Evolutionary conservation across 1,140 invertebrate genomes (phyloP).

Genomic region (Hylaeus volcanicus): DNA sequence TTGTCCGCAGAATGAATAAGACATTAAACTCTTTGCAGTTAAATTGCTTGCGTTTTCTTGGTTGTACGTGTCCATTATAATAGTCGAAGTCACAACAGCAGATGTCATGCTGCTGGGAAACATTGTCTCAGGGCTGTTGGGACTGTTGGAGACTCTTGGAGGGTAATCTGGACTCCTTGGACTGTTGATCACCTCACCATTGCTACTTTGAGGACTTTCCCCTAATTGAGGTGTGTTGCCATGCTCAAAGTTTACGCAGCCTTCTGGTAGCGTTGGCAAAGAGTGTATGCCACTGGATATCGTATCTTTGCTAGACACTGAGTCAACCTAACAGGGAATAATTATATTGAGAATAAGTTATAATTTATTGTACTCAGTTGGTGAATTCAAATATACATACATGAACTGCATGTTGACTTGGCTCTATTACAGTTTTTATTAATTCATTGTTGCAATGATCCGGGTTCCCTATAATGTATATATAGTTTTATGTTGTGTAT

Average conservation of each 20-base stretch:
- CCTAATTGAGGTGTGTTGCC: slow-evolving; percentile 72
- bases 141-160: slow-evolving; percentile 68
- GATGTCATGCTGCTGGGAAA: slow-evolving; percentile 63
- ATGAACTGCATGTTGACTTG: slow-evolving; percentile 60
- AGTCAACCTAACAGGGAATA: slow-evolving; percentile 61
- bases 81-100: slow-evolving; percentile 47
- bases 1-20: slow-evolving; percentile 52
- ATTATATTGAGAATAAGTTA: background rate
- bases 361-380: too few species aligned
- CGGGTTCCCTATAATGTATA: slow-evolving; percentile 55
- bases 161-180: slow-evolving; percentile 77
- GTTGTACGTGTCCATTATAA: slow-evolving; percentile 60
- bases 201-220: slow-evolving; percentile 73
- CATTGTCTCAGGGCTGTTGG: slow-evolving; percentile 64
- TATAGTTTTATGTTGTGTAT: too few species aligned
- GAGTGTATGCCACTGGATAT: slow-evolving; percentile 47
- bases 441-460: slow-evolving; percentile 63
- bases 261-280: slow-evolving; percentile 59
- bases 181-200: slow-evolving; percentile 68
- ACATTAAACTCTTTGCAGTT: slow-evolving; percentile 47
- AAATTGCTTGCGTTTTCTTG: slow-evolving; percentile 38
- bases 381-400: slow-evolving; percentile 53
- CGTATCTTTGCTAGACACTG: slow-evolving; percentile 58
- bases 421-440: slow-evolving; percentile 56
- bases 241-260: slow-evolving; percentile 71